Evolutionary conservation across 1,140 invertebrate species (phyloP).

Genomic region (Physella acuta): DNA sequence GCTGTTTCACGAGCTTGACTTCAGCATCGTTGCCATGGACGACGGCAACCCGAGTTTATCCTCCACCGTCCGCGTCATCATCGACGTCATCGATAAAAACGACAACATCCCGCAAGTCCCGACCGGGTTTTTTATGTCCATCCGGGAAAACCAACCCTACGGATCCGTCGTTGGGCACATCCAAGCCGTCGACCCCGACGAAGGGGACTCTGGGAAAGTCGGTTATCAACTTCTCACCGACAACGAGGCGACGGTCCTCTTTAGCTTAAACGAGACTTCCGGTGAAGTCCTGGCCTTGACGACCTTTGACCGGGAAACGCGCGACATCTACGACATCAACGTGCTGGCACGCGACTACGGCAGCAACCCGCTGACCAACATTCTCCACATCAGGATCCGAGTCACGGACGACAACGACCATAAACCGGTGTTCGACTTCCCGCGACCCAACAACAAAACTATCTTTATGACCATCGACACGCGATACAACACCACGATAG

Average conservation of each 20-base stretch:
- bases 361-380: constrained; percentile 12
- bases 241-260: constrained; percentile 19
- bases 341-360: constrained; percentile 28
- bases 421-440: constrained; percentile 18
- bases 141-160: constrained; percentile 23
- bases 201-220: constrained; percentile 22
- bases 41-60: constrained; percentile 10
- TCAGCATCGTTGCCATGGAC: constrained; percentile 26
- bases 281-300: constrained; percentile 18
- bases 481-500: constrained; percentile 15
- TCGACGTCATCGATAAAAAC: constrained; percentile 27
- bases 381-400: constrained; percentile 24
- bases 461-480: constrained; percentile 16
- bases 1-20: constrained; percentile 24
- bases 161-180: constrained; percentile 25
- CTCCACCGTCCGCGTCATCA: constrained; percentile 20
- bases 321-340: constrained; percentile 22
- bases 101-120: constrained; percentile 27
- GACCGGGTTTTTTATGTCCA: constrained; percentile 7
- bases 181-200: constrained; percentile 27
- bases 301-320: constrained; percentile 26
- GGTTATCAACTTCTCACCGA: constrained; percentile 24
- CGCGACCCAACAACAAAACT: constrained; percentile 7
- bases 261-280: constrained; percentile 3
- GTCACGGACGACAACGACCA: constrained; percentile 31